phyloP scores from a whole-genome alignment of 2,888 invertebrate genomes.

The Polietes domitor region DNA sequence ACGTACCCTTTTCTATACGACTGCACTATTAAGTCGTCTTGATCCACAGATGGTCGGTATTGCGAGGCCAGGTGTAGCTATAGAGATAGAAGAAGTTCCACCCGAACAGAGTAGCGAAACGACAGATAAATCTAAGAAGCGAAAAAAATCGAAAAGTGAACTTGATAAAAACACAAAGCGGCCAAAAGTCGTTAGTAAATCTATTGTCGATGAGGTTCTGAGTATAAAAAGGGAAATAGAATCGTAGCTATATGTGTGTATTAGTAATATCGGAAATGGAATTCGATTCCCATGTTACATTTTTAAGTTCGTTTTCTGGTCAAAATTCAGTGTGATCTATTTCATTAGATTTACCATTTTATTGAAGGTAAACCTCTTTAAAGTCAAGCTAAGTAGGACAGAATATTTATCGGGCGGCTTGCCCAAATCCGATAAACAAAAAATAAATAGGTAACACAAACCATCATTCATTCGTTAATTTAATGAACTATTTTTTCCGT shows the following conservation, averaged over 20 bases:
- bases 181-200: not conserved
- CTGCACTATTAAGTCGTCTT: conserved; percentile 75
- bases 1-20: conserved; percentile 73
- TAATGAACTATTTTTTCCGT: no score
- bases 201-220: not conserved
- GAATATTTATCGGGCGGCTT: no score
- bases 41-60: conserved; percentile 65
- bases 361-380: no score
- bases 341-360: no score
- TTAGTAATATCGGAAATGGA: no score
- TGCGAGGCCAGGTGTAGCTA: not conserved
- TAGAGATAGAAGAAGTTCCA: not conserved
- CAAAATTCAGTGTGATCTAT: no score
- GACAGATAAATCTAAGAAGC: not conserved
- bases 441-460: no score
- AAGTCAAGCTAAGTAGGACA: no score
- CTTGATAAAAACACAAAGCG: not conserved
- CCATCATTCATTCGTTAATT: no score
- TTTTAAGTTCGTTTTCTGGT: no score
- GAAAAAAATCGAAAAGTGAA: not conserved
- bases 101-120: not conserved
- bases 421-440: no score
- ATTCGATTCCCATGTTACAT: no score
- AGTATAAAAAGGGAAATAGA: conserved; percentile 13
- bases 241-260: not conserved